phyloP scores from a whole-genome alignment of 2,797 vertebrate species.

The Lepus oiostolus region DNA sequence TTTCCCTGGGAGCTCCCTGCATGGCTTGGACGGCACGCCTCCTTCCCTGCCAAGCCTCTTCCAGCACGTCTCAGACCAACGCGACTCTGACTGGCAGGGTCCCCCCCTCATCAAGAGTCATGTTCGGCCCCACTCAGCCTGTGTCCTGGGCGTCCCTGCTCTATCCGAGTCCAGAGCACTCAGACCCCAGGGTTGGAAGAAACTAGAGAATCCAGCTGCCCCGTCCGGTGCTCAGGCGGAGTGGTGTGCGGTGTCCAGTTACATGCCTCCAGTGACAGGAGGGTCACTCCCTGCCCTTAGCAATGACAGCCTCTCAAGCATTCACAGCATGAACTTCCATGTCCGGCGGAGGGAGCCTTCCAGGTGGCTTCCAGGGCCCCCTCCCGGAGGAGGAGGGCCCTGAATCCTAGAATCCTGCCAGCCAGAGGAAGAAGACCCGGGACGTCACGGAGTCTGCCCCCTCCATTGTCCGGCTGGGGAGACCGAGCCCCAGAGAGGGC shows the following conservation, averaged over 20 bases:
- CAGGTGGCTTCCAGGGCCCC: not conserved
- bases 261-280: not conserved
- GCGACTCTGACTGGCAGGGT: not conserved
- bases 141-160: too few relatives aligned
- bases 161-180: not conserved
- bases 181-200: not conserved
- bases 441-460: not conserved
- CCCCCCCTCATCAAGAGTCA: not conserved
- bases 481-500: not conserved
- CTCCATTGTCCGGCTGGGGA: not conserved
- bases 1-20: not conserved
- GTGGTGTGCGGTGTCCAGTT: not conserved
- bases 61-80: not conserved
- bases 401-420: constrained; percentile 54
- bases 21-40: not conserved
- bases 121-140: not conserved
- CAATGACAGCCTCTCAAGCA: not conserved
- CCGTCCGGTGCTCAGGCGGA: not conserved
- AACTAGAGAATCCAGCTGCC: not conserved
- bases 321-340: not conserved
- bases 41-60: not conserved
- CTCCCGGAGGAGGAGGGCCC: not conserved
- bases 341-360: not conserved
- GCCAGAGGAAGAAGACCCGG: not conserved
- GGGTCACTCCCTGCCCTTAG: not conserved